Evolutionary conservation across 1,140 invertebrate genomes (phyloP), one percentile per base, ranked within the genome.

Genomic region (Prorops nasuta): DNA sequence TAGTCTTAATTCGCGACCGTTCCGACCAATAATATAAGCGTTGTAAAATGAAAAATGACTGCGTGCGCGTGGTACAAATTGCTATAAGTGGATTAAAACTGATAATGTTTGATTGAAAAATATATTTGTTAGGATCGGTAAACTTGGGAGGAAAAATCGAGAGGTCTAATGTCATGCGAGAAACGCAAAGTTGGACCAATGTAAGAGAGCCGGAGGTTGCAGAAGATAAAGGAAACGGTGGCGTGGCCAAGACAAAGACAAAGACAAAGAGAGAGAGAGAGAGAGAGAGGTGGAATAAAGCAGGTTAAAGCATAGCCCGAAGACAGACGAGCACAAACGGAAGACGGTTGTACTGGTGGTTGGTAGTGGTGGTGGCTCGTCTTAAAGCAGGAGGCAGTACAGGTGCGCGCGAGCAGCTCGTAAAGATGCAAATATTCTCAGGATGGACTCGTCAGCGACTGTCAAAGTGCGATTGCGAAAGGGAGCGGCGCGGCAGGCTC

Each of bases 381-480:
- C 37, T 47, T 3, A 2, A 20, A 21, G 35, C 32, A 24, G 4
- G 24, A 28, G 38, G 36, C 39, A 39, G 43, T 60, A 66, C 69
- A 71, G 68, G 70, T 72, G 68, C 21, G 32, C 21, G 41, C 16
- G 40, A 38, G 17, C 45, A 44, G 54, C 70, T 72, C 70, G 70
- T 72, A 72, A 71, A 72, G 57, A 71, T 72, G 69, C 70, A 71
- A 72, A 71, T 71, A 59, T 50, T 51, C 51, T 43, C 46, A 54
- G 46, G 64, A 69, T 67, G 64, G 63, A 70, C 67, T 69, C 66
- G 69, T 69, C 67, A 67, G 66, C 53, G 56, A 65, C 63, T 68
- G 68, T 69, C 66, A 67, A 59, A 67, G 58, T 58, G 49, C 58
- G 64, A 70, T 69, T 63, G 66, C 64, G 52, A 64, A 65, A 64